Conservation (phyloP, 2,888 invertebrate genomes). For the Eurytoma adleriae region DNA sequence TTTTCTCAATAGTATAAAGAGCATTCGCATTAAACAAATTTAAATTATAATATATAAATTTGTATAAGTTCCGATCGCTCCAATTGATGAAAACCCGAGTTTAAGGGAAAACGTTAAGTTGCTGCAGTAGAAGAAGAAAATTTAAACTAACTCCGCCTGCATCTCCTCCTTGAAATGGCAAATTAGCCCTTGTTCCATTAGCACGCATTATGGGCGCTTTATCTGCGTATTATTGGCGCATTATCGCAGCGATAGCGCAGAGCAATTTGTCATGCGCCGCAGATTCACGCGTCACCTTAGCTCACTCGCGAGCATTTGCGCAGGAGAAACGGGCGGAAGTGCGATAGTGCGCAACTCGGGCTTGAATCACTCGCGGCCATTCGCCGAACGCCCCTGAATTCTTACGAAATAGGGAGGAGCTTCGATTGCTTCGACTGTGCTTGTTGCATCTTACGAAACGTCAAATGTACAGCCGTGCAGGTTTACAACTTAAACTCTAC, state of each 20-base stretch:
- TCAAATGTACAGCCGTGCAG: no score
- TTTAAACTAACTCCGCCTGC: background rate
- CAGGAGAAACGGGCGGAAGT: background rate
- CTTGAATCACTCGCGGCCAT: no score
- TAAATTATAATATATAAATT: conserved; percentile 25
- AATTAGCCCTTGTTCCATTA: conserved; percentile 26
- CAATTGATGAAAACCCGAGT: background rate
- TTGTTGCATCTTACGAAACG: no score
- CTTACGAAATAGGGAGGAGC: no score
- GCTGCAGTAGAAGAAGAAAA: background rate
- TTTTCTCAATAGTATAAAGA: no score
- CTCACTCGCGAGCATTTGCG: background rate
- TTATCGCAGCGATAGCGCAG: background rate
- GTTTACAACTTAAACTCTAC: no score
- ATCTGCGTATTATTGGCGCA: background rate
- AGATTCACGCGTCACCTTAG: background rate
- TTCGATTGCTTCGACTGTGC: no score
- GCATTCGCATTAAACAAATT: conserved; percentile 4
- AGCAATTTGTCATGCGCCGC: conserved; percentile 9
- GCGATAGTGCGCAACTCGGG: background rate
- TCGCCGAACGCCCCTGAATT: no score
- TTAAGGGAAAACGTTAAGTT: conserved; percentile 18
- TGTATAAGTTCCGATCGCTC: background rate
- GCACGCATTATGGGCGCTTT: background rate
- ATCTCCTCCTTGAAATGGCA: conserved; percentile 31